Percentiles rank a stretch among this genome's conserved stretches.
These are phyloP conservation scores for Saccostrea glomerata DNA, from an alignment of 1,140 invertebrate species.

Conservation along the genomic window DNA sequence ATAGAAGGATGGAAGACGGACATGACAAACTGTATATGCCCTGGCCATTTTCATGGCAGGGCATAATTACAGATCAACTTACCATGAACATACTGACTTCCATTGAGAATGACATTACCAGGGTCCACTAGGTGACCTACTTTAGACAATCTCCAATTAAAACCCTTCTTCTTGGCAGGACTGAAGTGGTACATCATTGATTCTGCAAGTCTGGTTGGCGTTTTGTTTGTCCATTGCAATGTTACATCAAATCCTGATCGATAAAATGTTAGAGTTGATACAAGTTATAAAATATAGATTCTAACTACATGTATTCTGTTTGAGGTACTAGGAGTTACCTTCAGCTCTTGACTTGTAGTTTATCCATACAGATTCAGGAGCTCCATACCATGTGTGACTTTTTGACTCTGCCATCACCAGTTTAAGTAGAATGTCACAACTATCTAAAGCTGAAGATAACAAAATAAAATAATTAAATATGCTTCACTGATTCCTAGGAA, in stretches of 20 bases:
- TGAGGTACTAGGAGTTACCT: background rate
- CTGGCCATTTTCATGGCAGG: no score
- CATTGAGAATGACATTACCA: constrained; percentile 68
- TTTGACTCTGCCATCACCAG: constrained; percentile 57
- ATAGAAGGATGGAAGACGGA: no score
- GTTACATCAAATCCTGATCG: constrained; percentile 63
- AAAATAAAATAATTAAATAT: background rate
- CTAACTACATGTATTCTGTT: background rate
- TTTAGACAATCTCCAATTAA: constrained; percentile 65
- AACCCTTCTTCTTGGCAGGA: constrained; percentile 43
- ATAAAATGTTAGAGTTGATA: background rate
- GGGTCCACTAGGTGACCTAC: constrained; percentile 66
- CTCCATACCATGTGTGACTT: constrained; percentile 63
- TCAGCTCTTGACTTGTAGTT: constrained; percentile 52
- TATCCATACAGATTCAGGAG: constrained; percentile 62
- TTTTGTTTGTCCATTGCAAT: constrained; percentile 65
- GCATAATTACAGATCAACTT: constrained; percentile 17
- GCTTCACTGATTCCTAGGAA: background rate
- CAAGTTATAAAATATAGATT: no score
- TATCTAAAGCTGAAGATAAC: background rate
- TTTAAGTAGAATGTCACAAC: constrained; percentile 66
- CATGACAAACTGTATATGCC: no score
- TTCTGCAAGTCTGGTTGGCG: constrained; percentile 68
- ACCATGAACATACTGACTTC: constrained; percentile 73
- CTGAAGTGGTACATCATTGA: constrained; percentile 64